A percentile compares a stretch with the other conserved stretches of the same genome.
These are phyloP conservation scores for Lycaena phlaeas DNA, from an alignment of 2,888 invertebrate species.

Conservation along the genomic window DNA sequence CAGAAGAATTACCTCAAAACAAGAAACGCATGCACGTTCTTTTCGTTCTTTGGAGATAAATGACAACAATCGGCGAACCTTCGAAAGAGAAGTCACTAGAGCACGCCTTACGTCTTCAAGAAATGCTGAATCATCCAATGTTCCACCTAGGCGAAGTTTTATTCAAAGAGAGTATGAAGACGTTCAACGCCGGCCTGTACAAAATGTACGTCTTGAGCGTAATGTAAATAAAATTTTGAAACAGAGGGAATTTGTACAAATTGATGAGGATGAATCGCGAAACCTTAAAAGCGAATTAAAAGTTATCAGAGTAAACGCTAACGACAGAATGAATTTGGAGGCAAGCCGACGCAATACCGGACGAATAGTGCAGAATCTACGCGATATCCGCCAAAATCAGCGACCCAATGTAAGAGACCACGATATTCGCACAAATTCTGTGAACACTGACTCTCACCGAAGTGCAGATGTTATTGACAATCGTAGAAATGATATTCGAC, in stretches of 20 bases:
- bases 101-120: neutral
- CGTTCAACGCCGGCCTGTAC: neutral
- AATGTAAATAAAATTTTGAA: neutral
- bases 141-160: neutral
- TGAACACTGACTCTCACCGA: too few species aligned
- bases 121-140: neutral
- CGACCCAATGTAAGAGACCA: neutral
- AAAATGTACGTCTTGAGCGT: neutral
- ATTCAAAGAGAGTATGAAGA: neutral
- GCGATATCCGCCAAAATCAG: neutral
- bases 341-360: neutral
- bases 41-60: neutral
- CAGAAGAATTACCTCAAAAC: neutral
- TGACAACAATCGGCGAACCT: neutral
- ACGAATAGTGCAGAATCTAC: neutral
- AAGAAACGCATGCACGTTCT: neutral
- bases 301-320: neutral
- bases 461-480: neutral
- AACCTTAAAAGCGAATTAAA: neutral
- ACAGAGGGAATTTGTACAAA: neutral
- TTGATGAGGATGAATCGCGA: neutral
- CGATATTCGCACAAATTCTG: neutral
- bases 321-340: neutral
- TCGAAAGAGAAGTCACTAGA: slow-evolving; percentile 1
- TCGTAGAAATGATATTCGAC: neutral